Conservation (phyloP, 2,797 vertebrate species). For the Chloroceryle inda region DNA sequence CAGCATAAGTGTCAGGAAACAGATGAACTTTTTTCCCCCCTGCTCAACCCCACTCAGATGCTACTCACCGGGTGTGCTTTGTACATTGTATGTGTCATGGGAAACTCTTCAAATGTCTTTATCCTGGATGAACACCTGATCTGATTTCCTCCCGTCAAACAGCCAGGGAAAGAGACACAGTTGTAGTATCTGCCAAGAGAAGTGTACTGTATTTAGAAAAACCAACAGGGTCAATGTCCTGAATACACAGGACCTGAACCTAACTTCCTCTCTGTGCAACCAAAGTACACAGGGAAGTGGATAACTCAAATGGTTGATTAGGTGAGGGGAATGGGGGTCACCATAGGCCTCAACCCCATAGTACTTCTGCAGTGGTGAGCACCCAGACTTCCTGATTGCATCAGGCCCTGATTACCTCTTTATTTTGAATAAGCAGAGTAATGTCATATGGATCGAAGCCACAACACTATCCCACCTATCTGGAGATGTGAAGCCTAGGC, state of each 20-base stretch:
- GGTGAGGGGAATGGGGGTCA: background rate
- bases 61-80: constrained; percentile 88
- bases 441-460: background rate
- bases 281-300: background rate
- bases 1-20: constrained; percentile 13
- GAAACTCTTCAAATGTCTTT: constrained; percentile 96
- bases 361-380: background rate
- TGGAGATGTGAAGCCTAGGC: background rate
- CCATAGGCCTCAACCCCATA: background rate
- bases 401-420: background rate
- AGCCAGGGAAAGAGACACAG: constrained; percentile 92
- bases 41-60: background rate
- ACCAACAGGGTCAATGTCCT: background rate
- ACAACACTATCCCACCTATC: background rate
- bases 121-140: constrained; percentile 88
- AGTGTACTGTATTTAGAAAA: background rate
- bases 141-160: constrained; percentile 87
- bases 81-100: constrained; percentile 88
- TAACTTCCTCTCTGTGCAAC: background rate
- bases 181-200: constrained; percentile 92
- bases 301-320: background rate
- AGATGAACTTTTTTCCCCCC: background rate
- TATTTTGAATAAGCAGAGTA: background rate
- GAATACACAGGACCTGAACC: background rate
- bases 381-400: background rate